Conservation (phyloP, 2,888 invertebrate species). For the Drosophila dives region DNA sequence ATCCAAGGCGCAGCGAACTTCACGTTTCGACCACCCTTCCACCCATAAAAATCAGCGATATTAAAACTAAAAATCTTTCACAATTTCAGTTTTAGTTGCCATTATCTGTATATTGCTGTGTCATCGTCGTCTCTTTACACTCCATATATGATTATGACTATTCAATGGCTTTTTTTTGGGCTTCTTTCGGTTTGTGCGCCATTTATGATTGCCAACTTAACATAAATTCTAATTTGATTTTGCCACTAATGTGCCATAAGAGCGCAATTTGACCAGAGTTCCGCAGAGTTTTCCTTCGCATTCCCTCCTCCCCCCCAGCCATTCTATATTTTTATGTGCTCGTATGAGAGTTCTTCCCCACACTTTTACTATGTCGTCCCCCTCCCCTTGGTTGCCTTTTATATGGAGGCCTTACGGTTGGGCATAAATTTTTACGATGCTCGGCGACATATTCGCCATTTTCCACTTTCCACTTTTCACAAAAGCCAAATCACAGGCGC, state of each 20-base stretch:
- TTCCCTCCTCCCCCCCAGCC: not conserved
- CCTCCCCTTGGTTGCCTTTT: constrained; percentile 13
- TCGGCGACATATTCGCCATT: constrained; percentile 79
- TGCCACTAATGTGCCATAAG: constrained; percentile 80
- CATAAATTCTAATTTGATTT: constrained; percentile 84
- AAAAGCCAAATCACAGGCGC: constrained; percentile 76
- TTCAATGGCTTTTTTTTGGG: constrained; percentile 41
- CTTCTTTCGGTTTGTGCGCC: constrained; percentile 40
- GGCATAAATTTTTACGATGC: constrained; percentile 81
- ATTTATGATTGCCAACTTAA: constrained; percentile 80
- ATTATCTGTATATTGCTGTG: constrained; percentile 35
- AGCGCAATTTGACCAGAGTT: constrained; percentile 66
- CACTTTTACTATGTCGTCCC: not conserved
- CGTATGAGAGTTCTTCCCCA: constrained; percentile 3
- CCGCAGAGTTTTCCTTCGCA: not conserved
- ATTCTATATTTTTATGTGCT: constrained; percentile 19
- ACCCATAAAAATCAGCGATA: constrained; percentile 52
- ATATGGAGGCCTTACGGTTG: constrained; percentile 63
- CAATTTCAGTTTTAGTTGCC: constrained; percentile 16
- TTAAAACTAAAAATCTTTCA: constrained; percentile 65
- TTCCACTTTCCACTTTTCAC: constrained; percentile 64
- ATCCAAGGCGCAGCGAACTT: constrained; percentile 39
- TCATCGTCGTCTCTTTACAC: not conserved
- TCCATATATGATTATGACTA: constrained; percentile 50
- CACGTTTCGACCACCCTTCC: constrained; percentile 11